phyloP scores from a whole-genome alignment of 2,113 vertebrate species.

The Dipodomys spectabilis region DNA sequence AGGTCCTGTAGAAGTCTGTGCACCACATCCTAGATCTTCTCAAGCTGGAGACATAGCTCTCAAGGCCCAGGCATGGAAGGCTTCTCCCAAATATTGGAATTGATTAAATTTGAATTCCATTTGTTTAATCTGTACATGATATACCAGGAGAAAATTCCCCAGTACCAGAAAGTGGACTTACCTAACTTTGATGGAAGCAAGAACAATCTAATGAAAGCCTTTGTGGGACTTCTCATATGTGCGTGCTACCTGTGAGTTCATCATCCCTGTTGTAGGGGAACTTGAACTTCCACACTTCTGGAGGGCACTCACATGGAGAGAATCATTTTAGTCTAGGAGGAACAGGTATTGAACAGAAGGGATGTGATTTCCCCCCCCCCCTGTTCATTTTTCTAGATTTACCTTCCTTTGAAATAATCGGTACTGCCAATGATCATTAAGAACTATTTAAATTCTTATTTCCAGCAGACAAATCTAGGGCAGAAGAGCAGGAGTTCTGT shows the following conservation, averaged over 20 bases:
- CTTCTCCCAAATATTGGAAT: slow-evolving; percentile 18
- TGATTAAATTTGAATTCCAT: slow-evolving; percentile 23
- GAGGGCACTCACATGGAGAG: neutral
- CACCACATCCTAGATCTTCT: neutral
- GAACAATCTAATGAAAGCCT: neutral
- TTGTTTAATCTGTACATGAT: neutral
- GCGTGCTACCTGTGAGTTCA: rapidly evolving
- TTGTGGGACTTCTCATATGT: neutral
- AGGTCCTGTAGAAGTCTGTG: neutral
- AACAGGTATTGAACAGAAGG: neutral
- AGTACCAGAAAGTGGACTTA: neutral
- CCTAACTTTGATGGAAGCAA: neutral
- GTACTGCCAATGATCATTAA: neutral
- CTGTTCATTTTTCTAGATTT: neutral
- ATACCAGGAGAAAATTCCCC: neutral
- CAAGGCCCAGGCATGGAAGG: neutral
- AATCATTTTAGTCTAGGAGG: neutral
- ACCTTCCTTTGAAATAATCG: neutral
- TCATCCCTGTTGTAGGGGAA: neutral
- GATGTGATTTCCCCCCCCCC: neutral
- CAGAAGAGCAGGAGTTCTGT: neutral
- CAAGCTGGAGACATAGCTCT: neutral
- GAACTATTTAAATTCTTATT: neutral
- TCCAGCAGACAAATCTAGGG: neutral
- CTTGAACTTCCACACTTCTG: neutral